phyloP scores from a whole-genome alignment of 2,797 vertebrate species.

The Trematomus bernacchii region DNA sequence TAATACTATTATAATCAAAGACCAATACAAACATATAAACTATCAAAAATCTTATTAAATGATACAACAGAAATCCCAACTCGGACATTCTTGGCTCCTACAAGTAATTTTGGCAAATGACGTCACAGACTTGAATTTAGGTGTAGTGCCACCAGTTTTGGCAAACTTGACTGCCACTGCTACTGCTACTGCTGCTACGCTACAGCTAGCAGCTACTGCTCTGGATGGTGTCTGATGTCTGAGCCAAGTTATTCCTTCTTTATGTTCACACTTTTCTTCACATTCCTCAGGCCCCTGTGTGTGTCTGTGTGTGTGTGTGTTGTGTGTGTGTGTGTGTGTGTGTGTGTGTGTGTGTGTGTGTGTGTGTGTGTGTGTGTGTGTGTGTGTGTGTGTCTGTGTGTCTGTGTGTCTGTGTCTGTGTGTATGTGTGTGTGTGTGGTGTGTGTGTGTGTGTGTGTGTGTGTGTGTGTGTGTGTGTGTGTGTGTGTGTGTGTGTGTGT shows the following conservation, averaged over 20 bases:
- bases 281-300: slow-evolving; percentile 34
- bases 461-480: background rate
- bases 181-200: slow-evolving; percentile 26
- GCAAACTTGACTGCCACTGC: background rate
- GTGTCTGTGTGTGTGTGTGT: background rate
- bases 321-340: background rate
- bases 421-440: background rate
- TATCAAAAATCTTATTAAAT: no score
- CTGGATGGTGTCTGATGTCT: background rate
- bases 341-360: background rate
- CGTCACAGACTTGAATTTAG: no score
- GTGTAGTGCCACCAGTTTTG: no score
- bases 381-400: background rate
- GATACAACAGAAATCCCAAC: no score
- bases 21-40: no score
- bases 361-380: background rate
- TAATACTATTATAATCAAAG: no score
- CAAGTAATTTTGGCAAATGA: no score
- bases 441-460: background rate
- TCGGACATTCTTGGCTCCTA: no score
- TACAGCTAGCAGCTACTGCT: no score
- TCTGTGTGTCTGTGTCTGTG: background rate
- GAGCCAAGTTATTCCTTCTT: slow-evolving; percentile 5
- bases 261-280: slow-evolving; percentile 29
- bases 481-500: background rate